Percentiles rank a stretch among this genome's conserved stretches.
Conservation (phyloP, 53 echinoderm and acorn worm genomes). For the Hippasteria phrygiana region DNA sequence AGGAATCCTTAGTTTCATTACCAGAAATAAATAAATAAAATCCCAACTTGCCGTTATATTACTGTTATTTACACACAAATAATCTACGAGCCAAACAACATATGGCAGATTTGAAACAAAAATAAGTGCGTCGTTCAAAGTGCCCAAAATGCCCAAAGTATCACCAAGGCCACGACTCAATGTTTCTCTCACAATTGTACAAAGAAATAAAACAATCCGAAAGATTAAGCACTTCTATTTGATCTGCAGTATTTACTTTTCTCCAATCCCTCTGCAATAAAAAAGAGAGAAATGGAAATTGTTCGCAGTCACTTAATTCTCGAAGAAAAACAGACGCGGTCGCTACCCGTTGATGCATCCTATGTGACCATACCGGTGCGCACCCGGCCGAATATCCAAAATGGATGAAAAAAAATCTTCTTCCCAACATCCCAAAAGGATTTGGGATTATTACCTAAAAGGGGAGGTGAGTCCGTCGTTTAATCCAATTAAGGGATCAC, state of each 20-base stretch:
- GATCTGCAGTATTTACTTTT: too few species aligned
- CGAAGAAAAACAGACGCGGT: background rate
- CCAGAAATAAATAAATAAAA: too few species aligned
- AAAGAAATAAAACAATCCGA: background rate
- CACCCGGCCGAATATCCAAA: slow-evolving; percentile 7
- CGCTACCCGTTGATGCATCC: background rate
- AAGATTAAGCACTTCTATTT: background rate
- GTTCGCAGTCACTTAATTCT: background rate
- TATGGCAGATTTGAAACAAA: too few species aligned
- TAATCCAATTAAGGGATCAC: slow-evolving; percentile 63
- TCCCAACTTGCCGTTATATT: too few species aligned
- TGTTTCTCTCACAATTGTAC: background rate
- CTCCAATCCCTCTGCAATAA: background rate
- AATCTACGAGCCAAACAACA: background rate
- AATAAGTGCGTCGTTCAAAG: background rate
- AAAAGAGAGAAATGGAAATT: background rate
- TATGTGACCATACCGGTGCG: background rate
- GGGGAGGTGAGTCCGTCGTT: slow-evolving; percentile 19
- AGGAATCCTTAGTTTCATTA: too few species aligned
- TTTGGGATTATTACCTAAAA: slow-evolving; percentile 57
- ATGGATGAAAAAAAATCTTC: slow-evolving; percentile 10
- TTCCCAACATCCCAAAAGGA: slow-evolving; percentile 37
- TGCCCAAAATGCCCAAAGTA: background rate
- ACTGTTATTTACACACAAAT: background rate
- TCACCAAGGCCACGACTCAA: background rate